Percentiles rank a stretch among this genome's conserved stretches.
Conservation (phyloP, 2,113 vertebrate genomes). For the Zapus hudsonius region DNA sequence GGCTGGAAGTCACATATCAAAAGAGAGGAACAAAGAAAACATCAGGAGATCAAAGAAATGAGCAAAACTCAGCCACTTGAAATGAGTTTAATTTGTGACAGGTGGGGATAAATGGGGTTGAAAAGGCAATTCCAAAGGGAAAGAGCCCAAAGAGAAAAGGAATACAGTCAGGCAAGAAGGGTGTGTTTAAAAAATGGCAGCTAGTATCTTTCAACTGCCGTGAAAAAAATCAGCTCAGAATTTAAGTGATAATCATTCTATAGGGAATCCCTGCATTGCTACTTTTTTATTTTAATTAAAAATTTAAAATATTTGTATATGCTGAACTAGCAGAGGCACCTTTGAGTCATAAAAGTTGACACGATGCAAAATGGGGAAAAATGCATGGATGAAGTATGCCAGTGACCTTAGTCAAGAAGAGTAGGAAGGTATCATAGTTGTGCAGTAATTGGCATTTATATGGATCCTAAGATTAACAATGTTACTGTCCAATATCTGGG, state of each 20-base stretch:
- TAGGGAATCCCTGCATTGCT: background rate
- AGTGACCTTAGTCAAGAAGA: background rate
- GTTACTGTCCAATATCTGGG: conserved; percentile 39
- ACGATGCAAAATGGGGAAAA: background rate
- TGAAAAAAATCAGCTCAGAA: background rate
- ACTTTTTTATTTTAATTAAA: no score
- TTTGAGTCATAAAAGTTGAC: background rate
- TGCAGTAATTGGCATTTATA: conserved; percentile 30
- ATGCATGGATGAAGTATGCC: background rate
- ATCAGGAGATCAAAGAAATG: conserved; percentile 11
- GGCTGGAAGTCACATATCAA: conserved; percentile 27
- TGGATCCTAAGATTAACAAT: conserved; percentile 52
- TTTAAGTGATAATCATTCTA: background rate
- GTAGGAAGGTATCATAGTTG: background rate
- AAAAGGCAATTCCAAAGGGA: conserved; percentile 14
- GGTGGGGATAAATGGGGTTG: background rate
- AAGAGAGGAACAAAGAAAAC: conserved; percentile 43
- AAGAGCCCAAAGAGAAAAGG: background rate
- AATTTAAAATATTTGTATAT: background rate
- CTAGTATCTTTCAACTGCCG: background rate
- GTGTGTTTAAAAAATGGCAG: background rate
- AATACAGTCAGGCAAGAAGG: background rate
- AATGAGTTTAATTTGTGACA: conserved; percentile 35
- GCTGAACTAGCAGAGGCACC: background rate
- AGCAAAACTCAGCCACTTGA: background rate